These are phyloP conservation scores for Lytechinus variegatus DNA, from an alignment of 35 echinoderm and acorn worm species.

Conservation along the genomic window DNA sequence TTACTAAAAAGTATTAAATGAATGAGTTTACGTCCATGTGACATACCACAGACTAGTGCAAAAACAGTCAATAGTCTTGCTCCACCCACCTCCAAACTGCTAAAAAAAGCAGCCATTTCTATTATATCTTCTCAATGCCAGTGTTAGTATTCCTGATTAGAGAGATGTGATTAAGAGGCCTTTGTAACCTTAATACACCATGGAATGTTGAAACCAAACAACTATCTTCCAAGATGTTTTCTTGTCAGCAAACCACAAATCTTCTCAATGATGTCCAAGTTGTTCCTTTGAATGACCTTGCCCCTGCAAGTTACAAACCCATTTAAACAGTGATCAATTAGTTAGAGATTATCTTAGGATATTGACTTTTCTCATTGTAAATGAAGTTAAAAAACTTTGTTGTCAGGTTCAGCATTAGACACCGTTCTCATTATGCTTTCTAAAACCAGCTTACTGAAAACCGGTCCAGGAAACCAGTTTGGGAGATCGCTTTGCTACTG, in stretches of 20 bases:
- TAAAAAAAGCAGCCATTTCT: neutral
- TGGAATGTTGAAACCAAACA: conserved; percentile 21
- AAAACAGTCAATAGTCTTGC: neutral
- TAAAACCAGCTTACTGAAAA: no score
- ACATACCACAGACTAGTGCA: neutral
- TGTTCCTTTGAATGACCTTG: neutral
- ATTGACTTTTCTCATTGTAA: neutral
- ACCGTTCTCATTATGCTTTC: no score
- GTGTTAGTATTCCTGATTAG: conserved; percentile 3
- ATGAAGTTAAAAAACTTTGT: no score
- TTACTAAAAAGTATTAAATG: neutral
- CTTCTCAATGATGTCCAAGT: neutral
- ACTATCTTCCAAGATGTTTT: neutral
- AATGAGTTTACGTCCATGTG: neutral
- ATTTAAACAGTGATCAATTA: neutral
- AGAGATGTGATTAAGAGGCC: conserved; percentile 22
- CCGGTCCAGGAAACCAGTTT: no score
- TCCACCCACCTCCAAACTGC: neutral
- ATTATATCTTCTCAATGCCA: neutral
- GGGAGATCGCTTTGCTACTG: no score
- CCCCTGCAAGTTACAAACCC: neutral
- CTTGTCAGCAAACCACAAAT: neutral
- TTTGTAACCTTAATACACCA: neutral
- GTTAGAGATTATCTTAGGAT: neutral
- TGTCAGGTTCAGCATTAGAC: no score